Evolutionary conservation across 2,888 invertebrate species (phyloP).

Genomic region (Altica lythri): DNA sequence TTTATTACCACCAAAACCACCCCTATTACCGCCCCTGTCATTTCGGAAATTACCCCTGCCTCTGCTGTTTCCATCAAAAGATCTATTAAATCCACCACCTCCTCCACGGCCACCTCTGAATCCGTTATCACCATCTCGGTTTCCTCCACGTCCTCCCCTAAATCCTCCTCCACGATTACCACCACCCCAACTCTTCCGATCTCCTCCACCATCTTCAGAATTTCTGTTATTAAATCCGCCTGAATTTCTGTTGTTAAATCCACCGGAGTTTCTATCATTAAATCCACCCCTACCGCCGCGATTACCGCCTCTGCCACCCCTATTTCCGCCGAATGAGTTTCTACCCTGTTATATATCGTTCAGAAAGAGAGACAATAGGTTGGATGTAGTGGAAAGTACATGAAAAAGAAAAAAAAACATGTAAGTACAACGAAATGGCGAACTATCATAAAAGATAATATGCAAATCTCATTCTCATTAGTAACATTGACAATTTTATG

Average conservation of each 20-base stretch:
- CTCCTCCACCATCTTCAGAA: constrained; percentile 22
- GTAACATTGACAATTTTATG: not conserved
- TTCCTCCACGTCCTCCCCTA: constrained; percentile 19
- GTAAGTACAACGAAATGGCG: constrained; percentile 54
- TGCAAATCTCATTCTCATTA: constrained; percentile 43
- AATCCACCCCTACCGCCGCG: constrained; percentile 6
- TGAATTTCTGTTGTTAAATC: constrained; percentile 25
- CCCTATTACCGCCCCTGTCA: no score
- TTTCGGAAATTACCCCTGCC: no score
- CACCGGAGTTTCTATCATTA: constrained; percentile 16
- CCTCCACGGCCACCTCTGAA: constrained; percentile 39
- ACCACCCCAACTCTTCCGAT: constrained; percentile 15
- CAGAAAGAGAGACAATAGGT: constrained; percentile 32
- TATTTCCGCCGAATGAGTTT: constrained; percentile 40
- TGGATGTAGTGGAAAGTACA: constrained; percentile 35
- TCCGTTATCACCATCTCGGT: not conserved
- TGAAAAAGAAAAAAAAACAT: constrained; percentile 48
- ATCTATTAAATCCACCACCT: constrained; percentile 36
- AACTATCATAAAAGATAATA: constrained; percentile 47
- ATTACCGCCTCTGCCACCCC: no score
- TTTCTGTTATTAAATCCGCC: not conserved
- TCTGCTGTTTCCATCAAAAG: no score
- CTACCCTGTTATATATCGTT: constrained; percentile 31
- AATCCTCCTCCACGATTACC: constrained; percentile 35
- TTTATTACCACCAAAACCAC: no score